Conservation (phyloP, 2,113 vertebrate species). For the Redunca redunca region DNA sequence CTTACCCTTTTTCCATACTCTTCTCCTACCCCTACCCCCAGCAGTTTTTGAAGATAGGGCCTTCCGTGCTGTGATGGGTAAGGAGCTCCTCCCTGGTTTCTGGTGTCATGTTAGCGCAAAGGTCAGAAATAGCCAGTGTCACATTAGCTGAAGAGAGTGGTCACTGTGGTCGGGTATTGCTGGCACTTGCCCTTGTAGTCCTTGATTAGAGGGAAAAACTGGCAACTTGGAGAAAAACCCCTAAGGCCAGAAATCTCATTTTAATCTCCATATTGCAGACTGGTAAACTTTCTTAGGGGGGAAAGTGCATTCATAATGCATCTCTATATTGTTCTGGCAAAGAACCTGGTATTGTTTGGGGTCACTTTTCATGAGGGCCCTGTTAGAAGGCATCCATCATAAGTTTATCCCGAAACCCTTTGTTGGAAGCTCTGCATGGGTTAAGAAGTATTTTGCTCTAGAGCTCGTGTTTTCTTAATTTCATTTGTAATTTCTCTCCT, state of each 20-base stretch:
- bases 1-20: neutral
- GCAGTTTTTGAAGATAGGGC: neutral
- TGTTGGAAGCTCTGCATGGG: neutral
- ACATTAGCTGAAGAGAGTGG: neutral
- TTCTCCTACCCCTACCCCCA: neutral
- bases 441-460: constrained; percentile 34
- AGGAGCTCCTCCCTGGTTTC: neutral
- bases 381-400: neutral
- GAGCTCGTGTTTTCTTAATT: constrained; percentile 25
- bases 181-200: neutral
- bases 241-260: neutral
- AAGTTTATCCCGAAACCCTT: neutral
- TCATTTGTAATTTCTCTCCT: neutral
- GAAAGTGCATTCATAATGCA: neutral
- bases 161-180: neutral
- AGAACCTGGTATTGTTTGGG: neutral
- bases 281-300: neutral
- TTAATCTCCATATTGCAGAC: neutral
- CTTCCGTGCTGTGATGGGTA: neutral
- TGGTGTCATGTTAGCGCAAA: neutral
- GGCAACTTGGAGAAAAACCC: neutral
- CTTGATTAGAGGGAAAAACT: neutral
- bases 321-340: neutral
- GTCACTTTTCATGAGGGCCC: neutral
- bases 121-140: neutral